A percentile compares a stretch with the other conserved stretches of the same genome.
Conservation (phyloP, 2,113 vertebrate species). For the Capra hircus region DNA sequence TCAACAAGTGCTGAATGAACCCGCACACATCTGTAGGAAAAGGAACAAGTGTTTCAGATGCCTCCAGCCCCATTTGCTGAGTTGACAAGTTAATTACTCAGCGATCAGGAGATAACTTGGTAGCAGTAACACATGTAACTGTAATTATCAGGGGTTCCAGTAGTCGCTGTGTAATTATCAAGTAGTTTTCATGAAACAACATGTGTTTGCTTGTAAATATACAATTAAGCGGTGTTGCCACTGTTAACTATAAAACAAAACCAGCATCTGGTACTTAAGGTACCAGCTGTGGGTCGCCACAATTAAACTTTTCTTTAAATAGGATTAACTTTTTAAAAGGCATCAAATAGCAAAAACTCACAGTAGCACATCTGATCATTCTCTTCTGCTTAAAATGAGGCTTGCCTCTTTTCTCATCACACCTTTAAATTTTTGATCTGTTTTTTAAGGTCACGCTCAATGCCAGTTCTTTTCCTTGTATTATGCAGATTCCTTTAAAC, state of each 20-base stretch:
- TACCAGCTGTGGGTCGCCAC: slow-evolving; percentile 63
- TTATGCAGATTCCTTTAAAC: slow-evolving; percentile 10
- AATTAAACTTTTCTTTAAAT: slow-evolving; percentile 50
- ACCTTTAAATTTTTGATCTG: not conserved
- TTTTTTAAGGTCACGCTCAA: not conserved
- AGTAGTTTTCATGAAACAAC: slow-evolving; percentile 76
- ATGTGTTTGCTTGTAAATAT: slow-evolving; percentile 72
- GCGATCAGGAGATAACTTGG: slow-evolving; percentile 71
- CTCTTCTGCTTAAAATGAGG: not conserved
- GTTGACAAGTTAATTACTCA: slow-evolving; percentile 67
- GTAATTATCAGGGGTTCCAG: slow-evolving; percentile 76
- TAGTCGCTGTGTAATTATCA: slow-evolving; percentile 72
- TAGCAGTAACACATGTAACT: slow-evolving; percentile 70
- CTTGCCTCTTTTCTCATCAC: not conserved
- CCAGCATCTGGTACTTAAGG: slow-evolving; percentile 73
- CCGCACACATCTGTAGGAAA: not conserved
- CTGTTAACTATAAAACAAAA: not conserved
- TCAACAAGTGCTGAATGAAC: not conserved
- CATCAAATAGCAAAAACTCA: not conserved
- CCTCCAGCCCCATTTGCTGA: slow-evolving; percentile 20
- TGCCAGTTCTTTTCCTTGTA: not conserved
- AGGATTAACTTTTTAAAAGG: slow-evolving; percentile 42
- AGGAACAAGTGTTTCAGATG: not conserved
- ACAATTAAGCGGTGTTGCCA: slow-evolving; percentile 68
- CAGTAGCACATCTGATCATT: not conserved